These are phyloP conservation scores for Sclerurus mexicanus DNA, from an alignment of 2,113 vertebrate species.

Conservation along the genomic window DNA sequence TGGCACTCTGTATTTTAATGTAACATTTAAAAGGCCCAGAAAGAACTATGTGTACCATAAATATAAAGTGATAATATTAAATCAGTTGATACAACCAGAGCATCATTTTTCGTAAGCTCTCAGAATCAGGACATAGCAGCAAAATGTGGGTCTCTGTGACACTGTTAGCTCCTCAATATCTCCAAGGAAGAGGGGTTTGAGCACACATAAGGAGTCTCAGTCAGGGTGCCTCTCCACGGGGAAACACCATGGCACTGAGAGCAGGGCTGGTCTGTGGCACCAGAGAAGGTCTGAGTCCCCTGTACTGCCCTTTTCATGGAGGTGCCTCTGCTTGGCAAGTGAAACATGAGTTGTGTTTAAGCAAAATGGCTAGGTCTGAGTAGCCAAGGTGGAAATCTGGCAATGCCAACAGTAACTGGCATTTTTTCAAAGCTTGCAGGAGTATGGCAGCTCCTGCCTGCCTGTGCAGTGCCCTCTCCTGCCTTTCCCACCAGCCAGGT, in stretches of 20 bases:
- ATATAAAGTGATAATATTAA: neutral
- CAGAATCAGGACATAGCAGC: neutral
- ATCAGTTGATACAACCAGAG: neutral
- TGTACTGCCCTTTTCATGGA: neutral
- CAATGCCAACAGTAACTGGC: neutral
- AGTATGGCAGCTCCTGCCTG: neutral
- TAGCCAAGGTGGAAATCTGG: neutral
- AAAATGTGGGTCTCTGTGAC: neutral
- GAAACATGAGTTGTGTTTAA: neutral
- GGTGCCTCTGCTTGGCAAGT: neutral
- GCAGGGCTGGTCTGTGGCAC: neutral
- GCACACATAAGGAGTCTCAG: neutral
- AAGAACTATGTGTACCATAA: neutral
- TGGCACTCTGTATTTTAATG: conserved; percentile 35
- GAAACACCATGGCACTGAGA: neutral
- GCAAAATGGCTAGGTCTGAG: neutral
- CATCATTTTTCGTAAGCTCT: neutral
- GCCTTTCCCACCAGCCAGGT: neutral
- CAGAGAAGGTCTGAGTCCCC: neutral
- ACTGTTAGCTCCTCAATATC: neutral
- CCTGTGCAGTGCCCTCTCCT: neutral
- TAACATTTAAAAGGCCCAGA: neutral
- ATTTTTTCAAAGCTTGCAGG: neutral
- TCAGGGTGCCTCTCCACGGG: neutral
- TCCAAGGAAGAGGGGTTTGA: neutral